A percentile compares a stretch with the other conserved stretches of the same genome.
Evolutionary conservation across 2,888 invertebrate species (phyloP).

Genomic region (Mesorhabditis spiculigera): DNA sequence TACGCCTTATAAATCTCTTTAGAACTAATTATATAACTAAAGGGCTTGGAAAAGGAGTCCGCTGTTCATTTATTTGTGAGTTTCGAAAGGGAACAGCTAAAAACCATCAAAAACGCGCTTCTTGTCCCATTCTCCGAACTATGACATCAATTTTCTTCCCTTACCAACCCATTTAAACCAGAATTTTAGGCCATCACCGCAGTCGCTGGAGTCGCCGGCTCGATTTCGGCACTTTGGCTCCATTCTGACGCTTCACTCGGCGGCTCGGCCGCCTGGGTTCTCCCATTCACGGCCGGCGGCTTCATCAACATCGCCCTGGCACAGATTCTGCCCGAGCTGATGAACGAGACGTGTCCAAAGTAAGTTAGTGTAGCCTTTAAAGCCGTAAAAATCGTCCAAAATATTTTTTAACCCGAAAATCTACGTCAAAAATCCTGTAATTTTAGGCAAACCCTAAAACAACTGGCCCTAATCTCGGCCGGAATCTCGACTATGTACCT

Average conservation of each 20-base stretch:
- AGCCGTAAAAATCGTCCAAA: no score
- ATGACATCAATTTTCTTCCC: no score
- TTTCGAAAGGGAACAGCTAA: no score
- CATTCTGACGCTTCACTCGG: constrained; percentile 26
- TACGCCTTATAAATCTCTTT: no score
- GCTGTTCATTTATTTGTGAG: no score
- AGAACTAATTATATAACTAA: no score
- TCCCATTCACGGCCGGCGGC: constrained; percentile 95
- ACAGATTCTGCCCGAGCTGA: constrained; percentile 85
- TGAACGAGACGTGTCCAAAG: constrained; percentile 71
- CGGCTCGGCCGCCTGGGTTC: constrained; percentile 78
- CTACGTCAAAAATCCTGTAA: neutral
- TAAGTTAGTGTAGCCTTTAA: constrained; percentile 9
- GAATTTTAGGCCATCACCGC: constrained; percentile 62
- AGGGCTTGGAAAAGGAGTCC: no score
- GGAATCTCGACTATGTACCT: constrained; percentile 27
- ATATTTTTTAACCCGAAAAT: neutral
- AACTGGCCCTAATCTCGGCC: constrained; percentile 23
- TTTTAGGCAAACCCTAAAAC: constrained; percentile 35
- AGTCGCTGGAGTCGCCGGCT: constrained; percentile 56
- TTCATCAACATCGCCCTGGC: constrained; percentile 94
- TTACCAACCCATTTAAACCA: neutral
- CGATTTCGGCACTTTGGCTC: constrained; percentile 36
- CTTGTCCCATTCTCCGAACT: no score
- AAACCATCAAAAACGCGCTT: no score